Conservation (phyloP, 2,888 invertebrate species). For the Drosophila stalkeri region DNA sequence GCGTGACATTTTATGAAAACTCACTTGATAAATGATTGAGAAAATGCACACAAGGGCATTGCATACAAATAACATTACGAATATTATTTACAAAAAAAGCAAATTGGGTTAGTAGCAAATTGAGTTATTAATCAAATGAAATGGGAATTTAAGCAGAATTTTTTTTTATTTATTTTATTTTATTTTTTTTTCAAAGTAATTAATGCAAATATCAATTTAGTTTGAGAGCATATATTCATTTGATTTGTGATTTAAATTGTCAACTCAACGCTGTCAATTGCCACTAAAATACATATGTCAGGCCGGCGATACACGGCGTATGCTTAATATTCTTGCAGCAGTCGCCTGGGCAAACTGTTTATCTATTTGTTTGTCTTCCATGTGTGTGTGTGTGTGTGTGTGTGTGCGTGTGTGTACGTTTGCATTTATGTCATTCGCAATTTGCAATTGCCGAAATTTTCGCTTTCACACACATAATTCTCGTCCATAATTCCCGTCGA, state of each 20-base stretch:
- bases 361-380: constrained; percentile 15
- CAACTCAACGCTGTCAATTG: constrained; percentile 27
- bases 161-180: background rate
- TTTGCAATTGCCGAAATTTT: constrained; percentile 68
- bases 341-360: constrained; percentile 38
- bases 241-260: background rate
- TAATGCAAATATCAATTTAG: background rate
- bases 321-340: constrained; percentile 47
- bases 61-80: constrained; percentile 39
- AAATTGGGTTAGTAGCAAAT: constrained; percentile 58
- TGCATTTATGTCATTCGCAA: constrained; percentile 48
- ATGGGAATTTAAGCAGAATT: background rate
- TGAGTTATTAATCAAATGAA: constrained; percentile 23
- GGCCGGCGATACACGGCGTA: constrained; percentile 43
- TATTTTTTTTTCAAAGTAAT: background rate
- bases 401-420: constrained; percentile 1
- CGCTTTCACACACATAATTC: constrained; percentile 75
- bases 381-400: constrained; percentile 8
- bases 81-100: constrained; percentile 26
- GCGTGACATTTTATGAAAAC: constrained; percentile 78
- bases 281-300: constrained; percentile 52
- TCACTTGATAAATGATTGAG: constrained; percentile 77
- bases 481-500: constrained; percentile 65
- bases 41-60: constrained; percentile 40
- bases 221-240: no score